Percentiles rank a stretch among this genome's conserved stretches.
phyloP scores from a whole-genome alignment of 1,140 invertebrate genomes.

The Neodiprion fabricii region DNA sequence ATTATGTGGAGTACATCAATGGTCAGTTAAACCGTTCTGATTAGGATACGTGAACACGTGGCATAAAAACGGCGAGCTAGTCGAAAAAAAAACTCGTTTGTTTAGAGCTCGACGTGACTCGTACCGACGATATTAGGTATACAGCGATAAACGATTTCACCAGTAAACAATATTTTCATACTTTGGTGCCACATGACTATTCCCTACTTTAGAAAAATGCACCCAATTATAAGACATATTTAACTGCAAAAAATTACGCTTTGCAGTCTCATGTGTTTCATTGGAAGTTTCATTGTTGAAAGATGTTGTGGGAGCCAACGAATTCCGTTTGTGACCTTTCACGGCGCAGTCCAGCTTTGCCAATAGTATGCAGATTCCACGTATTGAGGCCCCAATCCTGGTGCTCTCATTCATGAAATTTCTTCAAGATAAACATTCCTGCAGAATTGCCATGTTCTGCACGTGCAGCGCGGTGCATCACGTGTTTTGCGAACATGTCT shows the following conservation, averaged over 20 bases:
- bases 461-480: conserved; percentile 1
- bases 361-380: background rate
- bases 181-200: too few relatives aligned
- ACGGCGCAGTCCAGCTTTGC: background rate
- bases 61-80: too few relatives aligned
- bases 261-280: background rate
- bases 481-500: background rate
- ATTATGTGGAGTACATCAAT: conserved; percentile 3
- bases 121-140: too few relatives aligned
- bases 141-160: too few relatives aligned
- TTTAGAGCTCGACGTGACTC: too few relatives aligned
- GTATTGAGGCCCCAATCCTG: background rate
- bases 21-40: background rate
- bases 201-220: too few relatives aligned
- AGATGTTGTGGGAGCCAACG: background rate
- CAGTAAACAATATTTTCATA: too few relatives aligned
- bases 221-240: too few relatives aligned
- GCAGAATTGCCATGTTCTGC: background rate
- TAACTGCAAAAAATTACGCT: too few relatives aligned
- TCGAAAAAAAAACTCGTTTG: too few relatives aligned
- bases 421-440: background rate
- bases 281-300: background rate
- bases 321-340: background rate
- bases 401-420: conserved; percentile 1
- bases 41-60: too few relatives aligned